Conservation (phyloP, 2,113 vertebrate genomes). For the Octodon degus region DNA sequence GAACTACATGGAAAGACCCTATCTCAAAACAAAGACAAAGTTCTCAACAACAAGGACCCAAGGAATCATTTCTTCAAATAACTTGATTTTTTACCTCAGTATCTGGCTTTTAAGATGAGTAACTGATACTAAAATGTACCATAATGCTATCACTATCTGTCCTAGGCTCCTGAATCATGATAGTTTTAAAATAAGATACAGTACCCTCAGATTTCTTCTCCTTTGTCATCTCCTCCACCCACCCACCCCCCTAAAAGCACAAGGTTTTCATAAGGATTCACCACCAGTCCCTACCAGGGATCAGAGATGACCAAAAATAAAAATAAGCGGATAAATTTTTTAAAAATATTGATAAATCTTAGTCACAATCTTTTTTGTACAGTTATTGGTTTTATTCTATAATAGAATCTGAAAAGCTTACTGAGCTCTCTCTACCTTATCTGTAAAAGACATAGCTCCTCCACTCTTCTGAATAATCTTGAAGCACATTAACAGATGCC, state of each 20-base stretch:
- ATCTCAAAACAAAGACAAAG: not conserved
- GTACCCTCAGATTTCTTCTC: not conserved
- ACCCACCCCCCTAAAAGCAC: not conserved
- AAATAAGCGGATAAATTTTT: not conserved
- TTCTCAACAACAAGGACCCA: constrained; percentile 18
- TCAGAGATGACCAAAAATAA: constrained; percentile 5
- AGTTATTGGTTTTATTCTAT: constrained; percentile 33
- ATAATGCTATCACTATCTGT: not conserved
- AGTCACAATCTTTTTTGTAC: constrained; percentile 44
- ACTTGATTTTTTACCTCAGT: not conserved
- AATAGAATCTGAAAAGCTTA: constrained; percentile 19
- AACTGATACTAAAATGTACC: not conserved
- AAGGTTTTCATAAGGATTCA: constrained; percentile 33
- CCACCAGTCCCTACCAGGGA: not conserved
- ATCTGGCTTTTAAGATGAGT: constrained; percentile 16
- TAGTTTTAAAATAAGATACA: not conserved
- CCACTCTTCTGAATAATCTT: not conserved
- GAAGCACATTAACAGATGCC: constrained; percentile 26
- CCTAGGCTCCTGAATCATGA: not conserved
- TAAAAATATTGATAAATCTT: constrained; percentile 14
- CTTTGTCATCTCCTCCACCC: not conserved
- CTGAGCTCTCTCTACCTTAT: constrained; percentile 1
- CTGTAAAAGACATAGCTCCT: not conserved
- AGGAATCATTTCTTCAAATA: not conserved
- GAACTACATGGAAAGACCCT: not conserved